Percentiles rank a stretch among this genome's conserved stretches.
Evolutionary conservation across 2,797 vertebrate genomes (phyloP).

Genomic region (Acridotheres tristis): DNA sequence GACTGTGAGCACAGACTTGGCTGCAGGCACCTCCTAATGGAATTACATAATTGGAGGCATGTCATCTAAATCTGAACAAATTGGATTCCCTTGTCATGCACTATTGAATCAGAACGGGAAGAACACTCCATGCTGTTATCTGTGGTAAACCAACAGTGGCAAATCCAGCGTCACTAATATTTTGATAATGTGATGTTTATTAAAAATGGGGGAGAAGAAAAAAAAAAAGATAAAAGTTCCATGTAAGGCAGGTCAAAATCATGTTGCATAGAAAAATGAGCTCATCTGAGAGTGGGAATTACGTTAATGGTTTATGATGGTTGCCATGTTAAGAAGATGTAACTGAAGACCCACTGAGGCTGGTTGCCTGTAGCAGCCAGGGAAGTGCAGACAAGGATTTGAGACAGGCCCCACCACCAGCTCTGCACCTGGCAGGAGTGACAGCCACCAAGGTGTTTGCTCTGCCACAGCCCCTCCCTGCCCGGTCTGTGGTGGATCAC

Average conservation of each 20-base stretch:
- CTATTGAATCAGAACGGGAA: constrained; percentile 68
- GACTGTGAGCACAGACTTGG: constrained; percentile 52
- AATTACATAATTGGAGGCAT: constrained; percentile 74
- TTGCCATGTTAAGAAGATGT: background rate
- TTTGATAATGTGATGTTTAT: constrained; percentile 39
- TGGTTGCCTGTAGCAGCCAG: background rate
- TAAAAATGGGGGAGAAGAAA: background rate
- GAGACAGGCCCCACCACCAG: background rate
- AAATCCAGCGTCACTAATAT: constrained; percentile 47
- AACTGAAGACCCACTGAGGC: background rate
- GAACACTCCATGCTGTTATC: constrained; percentile 51
- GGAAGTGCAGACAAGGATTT: background rate
- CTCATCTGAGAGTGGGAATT: background rate
- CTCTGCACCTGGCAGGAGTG: background rate
- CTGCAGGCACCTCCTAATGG: constrained; percentile 67
- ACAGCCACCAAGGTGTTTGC: background rate
- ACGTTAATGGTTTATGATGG: background rate
- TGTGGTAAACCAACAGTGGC: constrained; percentile 40
- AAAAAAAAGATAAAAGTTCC: background rate
- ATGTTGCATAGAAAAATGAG: background rate
- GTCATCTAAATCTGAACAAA: constrained; percentile 73
- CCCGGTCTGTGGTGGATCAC: rapidly evolving
- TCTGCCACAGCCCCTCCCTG: background rate
- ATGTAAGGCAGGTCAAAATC: background rate
- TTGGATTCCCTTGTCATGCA: constrained; percentile 71